Evolutionary conservation across 2,113 vertebrate genomes (phyloP), one percentile per base, ranked within the genome.

Genomic region (Myotis lucifugus): DNA sequence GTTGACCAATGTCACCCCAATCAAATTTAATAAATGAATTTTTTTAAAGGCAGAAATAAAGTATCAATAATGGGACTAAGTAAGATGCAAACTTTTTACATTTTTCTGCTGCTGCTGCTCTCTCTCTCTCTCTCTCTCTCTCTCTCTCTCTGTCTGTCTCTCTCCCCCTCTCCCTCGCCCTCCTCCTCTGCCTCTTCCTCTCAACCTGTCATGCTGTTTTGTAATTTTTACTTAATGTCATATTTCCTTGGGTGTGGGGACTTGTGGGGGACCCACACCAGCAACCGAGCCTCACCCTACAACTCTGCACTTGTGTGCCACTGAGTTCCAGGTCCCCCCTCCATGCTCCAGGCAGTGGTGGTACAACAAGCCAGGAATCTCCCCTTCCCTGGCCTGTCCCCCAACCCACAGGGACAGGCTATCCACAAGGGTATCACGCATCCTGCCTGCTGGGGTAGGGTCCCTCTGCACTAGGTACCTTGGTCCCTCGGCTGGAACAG

Each of bases 321-420:
- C 86, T 0, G 2, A 32, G 81, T 21, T 9, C 56, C 9, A 5
- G 56, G 12, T 19, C 19, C 40, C 23, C 37, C 12, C 8, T 8
- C 0, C 37, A 10, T 8, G 32, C n/a, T 48, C 8, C 1, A 1
- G 72, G 34, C 1, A 6, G 37, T 18, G 1, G 61, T 1, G 5
- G 66, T 2, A 5, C 10, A 19, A n/a, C 29, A 15, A 32, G 37
- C 23, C 48, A 66, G 81, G 27, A 2, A 6, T 40, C 25, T 32
- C 29, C 9, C 76, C 70, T 69, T 29, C 74, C 54, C 5, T 1
- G 42, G 83, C 40, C 64, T 48, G 34, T 27, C 34, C 32, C 42
- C 52, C 3, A 2, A 10, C 17, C 4, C 2, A 10, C 17, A 10
- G 14, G 3, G 8, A 19, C 40, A 78, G 40, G 19, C n/a, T 40